Evolutionary conservation across 35 echinoderm and acorn worm species (phyloP).

Genomic region (Acanthaster planci): DNA sequence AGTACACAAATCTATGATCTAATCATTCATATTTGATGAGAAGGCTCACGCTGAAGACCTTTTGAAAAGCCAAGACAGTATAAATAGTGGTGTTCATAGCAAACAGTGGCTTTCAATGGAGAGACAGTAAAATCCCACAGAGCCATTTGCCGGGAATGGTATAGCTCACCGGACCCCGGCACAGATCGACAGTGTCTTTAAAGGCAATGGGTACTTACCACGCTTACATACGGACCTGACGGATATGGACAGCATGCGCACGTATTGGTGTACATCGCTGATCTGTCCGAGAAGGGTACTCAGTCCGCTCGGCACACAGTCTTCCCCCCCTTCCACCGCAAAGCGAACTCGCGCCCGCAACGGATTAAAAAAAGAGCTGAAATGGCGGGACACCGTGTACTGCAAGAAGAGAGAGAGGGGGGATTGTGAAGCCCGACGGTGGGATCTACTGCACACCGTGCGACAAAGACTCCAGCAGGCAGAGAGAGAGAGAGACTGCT

Average conservation of each 20-base stretch:
- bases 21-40: too few relatives aligned
- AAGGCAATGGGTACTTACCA: constrained; percentile 22
- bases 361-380: neutral
- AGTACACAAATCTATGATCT: too few relatives aligned
- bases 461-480: constrained; percentile 11
- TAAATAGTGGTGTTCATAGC: too few relatives aligned
- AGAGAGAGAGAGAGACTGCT: neutral
- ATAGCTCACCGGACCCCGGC: too few relatives aligned
- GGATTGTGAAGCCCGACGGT: neutral
- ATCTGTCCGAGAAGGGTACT: neutral
- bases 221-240: constrained; percentile 24
- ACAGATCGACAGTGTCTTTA: neutral
- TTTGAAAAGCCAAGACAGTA: too few relatives aligned
- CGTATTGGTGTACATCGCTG: constrained; percentile 17
- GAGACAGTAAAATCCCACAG: too few relatives aligned
- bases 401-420: neutral
- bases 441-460: neutral
- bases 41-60: too few relatives aligned
- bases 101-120: too few relatives aligned
- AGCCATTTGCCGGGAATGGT: too few relatives aligned
- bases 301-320: neutral
- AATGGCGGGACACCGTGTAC: neutral
- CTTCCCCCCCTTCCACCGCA: neutral
- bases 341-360: neutral
- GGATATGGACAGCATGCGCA: constrained; percentile 22